Conservation (phyloP, 2,888 invertebrate species). For the Rhodophaea formosa region DNA sequence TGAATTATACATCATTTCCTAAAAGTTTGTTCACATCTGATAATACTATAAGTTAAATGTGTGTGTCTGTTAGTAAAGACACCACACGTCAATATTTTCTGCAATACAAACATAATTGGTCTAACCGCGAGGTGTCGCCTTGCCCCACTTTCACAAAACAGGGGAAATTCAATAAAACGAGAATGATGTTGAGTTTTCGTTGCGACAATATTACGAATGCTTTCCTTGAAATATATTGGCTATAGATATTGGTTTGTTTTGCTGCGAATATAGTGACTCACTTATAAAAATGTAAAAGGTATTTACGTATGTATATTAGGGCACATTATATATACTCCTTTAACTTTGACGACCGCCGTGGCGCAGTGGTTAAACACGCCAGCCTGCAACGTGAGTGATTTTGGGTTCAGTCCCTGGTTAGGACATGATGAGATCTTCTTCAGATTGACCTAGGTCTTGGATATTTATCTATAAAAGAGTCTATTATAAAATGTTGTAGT, state of each 20-base stretch:
- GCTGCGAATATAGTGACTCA: background rate
- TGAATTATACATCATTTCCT: no score
- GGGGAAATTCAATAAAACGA: conserved; percentile 10
- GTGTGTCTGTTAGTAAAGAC: background rate
- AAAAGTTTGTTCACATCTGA: no score
- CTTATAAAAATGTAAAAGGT: background rate
- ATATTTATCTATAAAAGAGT: no score
- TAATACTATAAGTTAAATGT: no score
- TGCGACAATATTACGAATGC: conserved; percentile 6
- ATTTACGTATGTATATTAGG: no score
- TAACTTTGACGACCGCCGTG: no score
- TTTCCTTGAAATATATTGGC: conserved; percentile 1
- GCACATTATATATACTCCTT: background rate
- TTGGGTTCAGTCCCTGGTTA: no score
- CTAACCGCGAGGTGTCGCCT: conserved; percentile 2
- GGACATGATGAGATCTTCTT: no score
- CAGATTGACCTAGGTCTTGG: no score
- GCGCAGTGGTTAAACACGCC: no score
- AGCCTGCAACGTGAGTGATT: no score
- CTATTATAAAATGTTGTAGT: no score
- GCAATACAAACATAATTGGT: background rate
- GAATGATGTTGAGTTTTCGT: conserved; percentile 10
- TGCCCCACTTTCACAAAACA: conserved; percentile 5
- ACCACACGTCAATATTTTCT: background rate
- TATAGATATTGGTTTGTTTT: background rate